Evolutionary conservation across 30 jellyfish, hydroid and myxozoan genomes (phyloP), one percentile per base, ranked within the genome.

Genomic region (Morbakka virulenta): DNA sequence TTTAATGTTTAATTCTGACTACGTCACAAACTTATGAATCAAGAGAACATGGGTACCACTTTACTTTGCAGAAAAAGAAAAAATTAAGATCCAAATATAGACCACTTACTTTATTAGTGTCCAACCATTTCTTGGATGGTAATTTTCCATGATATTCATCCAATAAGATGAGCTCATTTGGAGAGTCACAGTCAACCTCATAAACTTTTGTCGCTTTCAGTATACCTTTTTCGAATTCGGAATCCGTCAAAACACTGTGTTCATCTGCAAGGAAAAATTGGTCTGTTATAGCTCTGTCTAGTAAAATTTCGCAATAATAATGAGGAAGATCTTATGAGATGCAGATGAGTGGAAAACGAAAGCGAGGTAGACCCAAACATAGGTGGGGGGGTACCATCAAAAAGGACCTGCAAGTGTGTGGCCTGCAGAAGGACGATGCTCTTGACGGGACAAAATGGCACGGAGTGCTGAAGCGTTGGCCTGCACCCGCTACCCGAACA

Each of bases 51-150:
- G n/a, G n/a, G n/a, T n/a, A n/a, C n/a, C n/a, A n/a, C n/a, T n/a
- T n/a, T n/a, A n/a, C 4, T 35, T 4, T 4, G 4, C 27, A 36
- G 35, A 47, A 32, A 34, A 23, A 31, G 13, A 21, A n/a, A 3
- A 13, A 50, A 36, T 22, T 26, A 52, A 30, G 26, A 35, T 22
- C 50, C 50, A 12, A 13, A 21, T 31, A 25, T 1, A 41, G 2
- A n/a, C 9, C 47, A 1, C 66, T 2, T 32, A 91, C 98, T 81
- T 79, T 91, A 22, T 82, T 80, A 36, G 95, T 76, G 24, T 81
- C 76, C 28, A 91, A 89, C 98, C 98, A 91, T 72, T 91, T 91
- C 83, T 91, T 91, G 12, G 98, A 91, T 3, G 98, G 98, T 26
- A 91, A 91, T 72, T 79, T 89, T 2, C 98, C 98, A 29, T 41